A percentile compares a stretch with the other conserved stretches of the same genome.
phyloP scores from a whole-genome alignment of 2,797 vertebrate species.

The Onychomys leucogaster region DNA sequence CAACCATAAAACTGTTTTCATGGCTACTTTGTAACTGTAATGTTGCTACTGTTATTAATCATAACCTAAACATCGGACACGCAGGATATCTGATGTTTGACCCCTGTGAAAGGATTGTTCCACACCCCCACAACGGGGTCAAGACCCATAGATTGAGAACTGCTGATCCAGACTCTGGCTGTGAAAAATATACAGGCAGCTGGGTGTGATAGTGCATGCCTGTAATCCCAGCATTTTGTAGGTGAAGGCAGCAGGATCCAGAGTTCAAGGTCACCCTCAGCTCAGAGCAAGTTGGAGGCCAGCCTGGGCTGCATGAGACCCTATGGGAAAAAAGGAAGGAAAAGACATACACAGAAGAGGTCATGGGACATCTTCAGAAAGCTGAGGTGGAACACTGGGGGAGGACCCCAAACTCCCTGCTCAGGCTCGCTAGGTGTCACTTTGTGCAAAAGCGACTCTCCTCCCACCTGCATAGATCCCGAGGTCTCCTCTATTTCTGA shows the following conservation, averaged over 20 bases:
- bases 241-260: background rate
- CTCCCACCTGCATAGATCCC: background rate
- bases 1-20: background rate
- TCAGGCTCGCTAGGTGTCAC: background rate
- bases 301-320: background rate
- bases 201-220: too few species aligned
- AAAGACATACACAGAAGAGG: background rate
- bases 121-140: background rate
- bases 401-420: background rate
- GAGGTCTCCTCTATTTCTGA: background rate
- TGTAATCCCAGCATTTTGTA: background rate
- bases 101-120: background rate
- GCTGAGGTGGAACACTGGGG: background rate
- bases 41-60: background rate
- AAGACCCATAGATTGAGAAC: background rate
- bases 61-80: background rate
- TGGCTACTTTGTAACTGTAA: background rate
- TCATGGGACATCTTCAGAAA: background rate
- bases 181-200: background rate
- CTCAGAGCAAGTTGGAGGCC: background rate
- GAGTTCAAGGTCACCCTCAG: background rate
- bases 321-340: background rate
- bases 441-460: background rate
- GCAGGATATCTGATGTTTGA: background rate
- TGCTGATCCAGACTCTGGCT: background rate